Percentiles rank a stretch among this genome's conserved stretches.
These are phyloP conservation scores for Limosa lapponica DNA, from an alignment of 2,797 vertebrate genomes.

Conservation along the genomic window DNA sequence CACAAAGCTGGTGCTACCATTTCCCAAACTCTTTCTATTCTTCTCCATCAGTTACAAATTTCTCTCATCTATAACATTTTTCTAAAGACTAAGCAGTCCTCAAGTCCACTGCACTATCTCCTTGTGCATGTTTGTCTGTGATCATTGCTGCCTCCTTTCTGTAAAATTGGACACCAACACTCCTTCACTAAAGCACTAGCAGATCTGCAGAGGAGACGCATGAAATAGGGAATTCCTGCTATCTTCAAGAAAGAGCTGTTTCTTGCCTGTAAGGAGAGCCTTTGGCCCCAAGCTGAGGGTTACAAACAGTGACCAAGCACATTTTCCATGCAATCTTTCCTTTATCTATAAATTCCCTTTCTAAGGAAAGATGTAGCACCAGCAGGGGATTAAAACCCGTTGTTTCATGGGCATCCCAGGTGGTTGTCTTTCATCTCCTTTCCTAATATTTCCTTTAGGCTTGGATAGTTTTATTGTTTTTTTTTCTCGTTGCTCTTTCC, in stretches of 20 bases:
- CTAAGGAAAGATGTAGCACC: background rate
- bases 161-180: background rate
- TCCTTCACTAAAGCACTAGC: background rate
- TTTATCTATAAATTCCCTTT: conserved; percentile 8
- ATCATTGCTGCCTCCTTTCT: background rate
- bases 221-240: background rate
- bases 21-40: background rate
- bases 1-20: background rate
- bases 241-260: background rate
- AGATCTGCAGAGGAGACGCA: background rate
- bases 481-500: background rate
- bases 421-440: conserved; percentile 26
- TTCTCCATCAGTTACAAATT: background rate
- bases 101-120: background rate
- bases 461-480: background rate
- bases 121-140: background rate
- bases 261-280: background rate
- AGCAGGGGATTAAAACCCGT: conserved; percentile 4
- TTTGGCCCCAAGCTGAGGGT: background rate
- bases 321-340: background rate
- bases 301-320: background rate
- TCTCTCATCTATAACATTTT: background rate
- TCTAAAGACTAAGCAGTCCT: background rate
- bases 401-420: background rate
- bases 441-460: conserved; percentile 48